Base-by-base conservation (phyloP, 2,113 vertebrate genomes). In the Phyllostomus hastatus region DNA sequence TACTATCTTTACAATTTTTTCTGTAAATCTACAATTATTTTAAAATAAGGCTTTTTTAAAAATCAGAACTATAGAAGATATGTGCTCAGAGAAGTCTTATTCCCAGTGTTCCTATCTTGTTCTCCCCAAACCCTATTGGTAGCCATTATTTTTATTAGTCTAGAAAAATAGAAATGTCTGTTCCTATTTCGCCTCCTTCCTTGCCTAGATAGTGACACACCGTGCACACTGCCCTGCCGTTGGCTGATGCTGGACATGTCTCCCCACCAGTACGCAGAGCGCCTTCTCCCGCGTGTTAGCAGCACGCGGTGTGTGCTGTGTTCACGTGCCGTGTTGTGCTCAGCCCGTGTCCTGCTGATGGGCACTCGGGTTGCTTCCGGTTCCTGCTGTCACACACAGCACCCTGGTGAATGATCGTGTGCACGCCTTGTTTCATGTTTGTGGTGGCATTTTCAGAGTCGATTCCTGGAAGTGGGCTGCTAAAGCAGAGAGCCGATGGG, bases 1-100 rank as follows among this genome's bases (percentile, higher is more conserved):
- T 75, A 57, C 46, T 28, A 0, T 46, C 52, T 72, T 66, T 66
- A 66, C 31, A 57, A 31, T 17, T 75, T 33, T 33, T 61, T 67
- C 64, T 84, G 2, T 80, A 81, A 52, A 79, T 28, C n/a, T 89
- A 61, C 16, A 92, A 1, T 59, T 67, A 88, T 85, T 80, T 84
- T 70, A 15, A 90, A 95, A n/a, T 76, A 79, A 59, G 72, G 50
- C 16, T 46, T 43, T 79, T 81, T 69, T 35, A 24, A 66, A 66
- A 78, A 61, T 72, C 15, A 76, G 41, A 86, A 15, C 61, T 84
- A 9, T 22, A 16, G 81, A 91, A 73, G 8, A 5, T 35, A 48
- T 7, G 14, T 61, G 26, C 24, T 84, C 43, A 67, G 9, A 38
- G 70, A 79, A 79, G 59, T 84, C n/a, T 41, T 76, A 1, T 50